Percentiles rank a stretch among this genome's conserved stretches.
Evolutionary conservation across 1,140 invertebrate genomes (phyloP).

Genomic region (Bradysia coprophila): DNA sequence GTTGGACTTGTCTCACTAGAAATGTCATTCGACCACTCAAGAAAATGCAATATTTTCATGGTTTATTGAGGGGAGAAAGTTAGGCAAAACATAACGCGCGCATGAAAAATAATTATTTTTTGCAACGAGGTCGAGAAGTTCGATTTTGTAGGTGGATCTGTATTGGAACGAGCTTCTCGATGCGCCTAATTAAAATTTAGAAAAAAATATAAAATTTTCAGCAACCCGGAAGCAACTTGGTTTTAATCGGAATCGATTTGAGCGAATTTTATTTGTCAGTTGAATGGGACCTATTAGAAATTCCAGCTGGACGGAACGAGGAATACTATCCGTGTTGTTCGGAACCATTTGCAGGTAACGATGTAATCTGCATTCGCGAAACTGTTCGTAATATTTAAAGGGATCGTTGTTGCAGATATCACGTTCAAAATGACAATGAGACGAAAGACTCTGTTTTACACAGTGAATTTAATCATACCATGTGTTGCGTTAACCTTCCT

Average conservation of each 20-base stretch:
- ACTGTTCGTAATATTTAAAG: no score
- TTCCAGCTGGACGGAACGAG: conserved; percentile 72
- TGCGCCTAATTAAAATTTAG: no score
- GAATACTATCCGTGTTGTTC: conserved; percentile 78
- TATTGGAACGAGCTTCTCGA: no score
- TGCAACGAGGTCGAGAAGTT: no score
- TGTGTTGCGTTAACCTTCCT: conserved; percentile 85
- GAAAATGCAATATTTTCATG: background rate
- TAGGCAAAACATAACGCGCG: no score
- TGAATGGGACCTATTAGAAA: conserved; percentile 88
- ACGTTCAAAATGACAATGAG: conserved; percentile 92
- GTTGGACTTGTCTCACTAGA: no score
- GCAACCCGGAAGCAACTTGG: conserved; percentile 50
- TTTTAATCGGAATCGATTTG: conserved; percentile 69
- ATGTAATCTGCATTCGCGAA: no score
- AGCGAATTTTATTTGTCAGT: conserved; percentile 84
- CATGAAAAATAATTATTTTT: no score
- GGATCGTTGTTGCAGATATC: conserved; percentile 67
- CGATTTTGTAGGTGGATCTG: no score
- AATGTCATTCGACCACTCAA: background rate
- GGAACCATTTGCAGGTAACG: conserved; percentile 66
- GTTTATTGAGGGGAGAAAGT: no score
- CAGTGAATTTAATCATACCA: conserved; percentile 78
- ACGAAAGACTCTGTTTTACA: conserved; percentile 80
- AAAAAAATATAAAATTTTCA: no score